Conservation (phyloP, 2,888 invertebrate genomes). For the Pristionchus exspectatus region DNA sequence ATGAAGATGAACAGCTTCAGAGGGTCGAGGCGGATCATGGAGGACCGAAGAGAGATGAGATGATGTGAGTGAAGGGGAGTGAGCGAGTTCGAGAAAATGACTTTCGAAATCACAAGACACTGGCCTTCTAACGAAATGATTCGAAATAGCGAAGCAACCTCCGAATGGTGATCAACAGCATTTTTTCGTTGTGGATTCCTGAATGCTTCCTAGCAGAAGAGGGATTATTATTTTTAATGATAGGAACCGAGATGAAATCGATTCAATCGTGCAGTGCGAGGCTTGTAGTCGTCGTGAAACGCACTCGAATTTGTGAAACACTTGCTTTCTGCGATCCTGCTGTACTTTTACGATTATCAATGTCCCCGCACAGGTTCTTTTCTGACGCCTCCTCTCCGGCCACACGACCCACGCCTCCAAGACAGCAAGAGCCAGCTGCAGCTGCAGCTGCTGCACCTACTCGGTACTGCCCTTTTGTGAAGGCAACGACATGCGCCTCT, state of each 20-base stretch:
- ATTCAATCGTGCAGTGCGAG: no score
- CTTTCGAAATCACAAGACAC: background rate
- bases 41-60: background rate
- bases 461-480: background rate
- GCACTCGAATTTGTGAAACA: no score
- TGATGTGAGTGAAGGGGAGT: background rate
- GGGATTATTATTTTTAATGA: no score
- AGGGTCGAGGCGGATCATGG: constrained; percentile 7
- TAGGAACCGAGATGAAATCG: no score
- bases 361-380: background rate
- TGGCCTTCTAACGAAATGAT: no score
- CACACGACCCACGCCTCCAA: background rate
- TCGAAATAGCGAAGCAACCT: no score
- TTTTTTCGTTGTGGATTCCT: no score
- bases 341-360: no score
- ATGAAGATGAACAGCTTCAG: background rate
- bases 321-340: no score
- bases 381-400: background rate
- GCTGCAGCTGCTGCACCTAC: background rate
- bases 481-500: background rate
- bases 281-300: no score
- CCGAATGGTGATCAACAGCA: no score
- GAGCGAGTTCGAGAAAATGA: background rate
- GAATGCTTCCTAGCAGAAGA: no score
- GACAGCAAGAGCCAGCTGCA: background rate